Evolutionary conservation across 2,113 vertebrate species (phyloP).

Genomic region (Lichenostomus cassidix): DNA sequence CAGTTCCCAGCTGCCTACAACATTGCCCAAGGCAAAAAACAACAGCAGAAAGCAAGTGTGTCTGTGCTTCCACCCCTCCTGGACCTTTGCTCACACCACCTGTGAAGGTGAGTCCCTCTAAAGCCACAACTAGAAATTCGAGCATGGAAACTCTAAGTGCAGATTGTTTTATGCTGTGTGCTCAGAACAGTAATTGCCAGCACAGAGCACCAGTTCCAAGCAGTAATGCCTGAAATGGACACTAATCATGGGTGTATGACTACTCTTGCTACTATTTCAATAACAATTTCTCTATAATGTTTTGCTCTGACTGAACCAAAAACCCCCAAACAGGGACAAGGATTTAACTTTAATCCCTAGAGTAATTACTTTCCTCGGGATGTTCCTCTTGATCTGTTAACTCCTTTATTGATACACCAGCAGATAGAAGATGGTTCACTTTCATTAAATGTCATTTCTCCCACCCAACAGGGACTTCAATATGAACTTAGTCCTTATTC

Average conservation of each 20-base stretch:
- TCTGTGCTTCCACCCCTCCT: fast-evolving
- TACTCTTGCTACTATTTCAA: not conserved
- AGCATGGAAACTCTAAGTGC: not conserved
- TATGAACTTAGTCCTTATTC: not conserved
- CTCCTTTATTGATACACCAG: not conserved
- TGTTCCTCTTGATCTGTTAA: not conserved
- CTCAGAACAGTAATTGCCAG: not conserved
- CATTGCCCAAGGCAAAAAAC: not conserved
- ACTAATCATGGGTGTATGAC: not conserved
- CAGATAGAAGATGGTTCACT: not conserved
- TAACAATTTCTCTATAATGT: not conserved
- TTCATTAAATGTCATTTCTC: not conserved
- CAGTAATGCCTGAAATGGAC: fast-evolving
- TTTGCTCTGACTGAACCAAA: not conserved
- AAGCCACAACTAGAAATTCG: not conserved
- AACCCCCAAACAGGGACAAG: fast-evolving
- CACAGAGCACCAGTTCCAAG: not conserved
- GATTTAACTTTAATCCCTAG: not conserved
- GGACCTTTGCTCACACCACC: not conserved
- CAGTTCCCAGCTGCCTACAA: not conserved
- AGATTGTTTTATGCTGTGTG: not conserved
- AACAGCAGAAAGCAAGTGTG: not conserved
- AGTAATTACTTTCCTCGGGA: not conserved
- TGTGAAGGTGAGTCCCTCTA: not conserved
- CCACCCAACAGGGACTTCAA: not conserved